Evolutionary conservation across 1,140 invertebrate species (phyloP).

Genomic region (Bombus sibiricus): DNA sequence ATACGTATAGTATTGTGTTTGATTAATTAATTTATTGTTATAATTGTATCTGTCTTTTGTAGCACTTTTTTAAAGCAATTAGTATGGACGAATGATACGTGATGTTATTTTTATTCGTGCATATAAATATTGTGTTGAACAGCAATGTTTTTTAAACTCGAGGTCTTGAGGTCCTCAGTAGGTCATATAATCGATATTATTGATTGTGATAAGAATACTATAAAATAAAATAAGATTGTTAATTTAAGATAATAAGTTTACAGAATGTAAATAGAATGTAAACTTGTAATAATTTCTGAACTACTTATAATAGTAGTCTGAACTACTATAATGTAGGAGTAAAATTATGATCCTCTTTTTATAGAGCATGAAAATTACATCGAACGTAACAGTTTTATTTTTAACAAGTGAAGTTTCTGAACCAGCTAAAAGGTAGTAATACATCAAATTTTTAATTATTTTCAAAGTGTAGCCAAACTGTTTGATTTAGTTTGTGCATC

Average conservation of each 20-base stretch:
- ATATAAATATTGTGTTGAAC: neutral
- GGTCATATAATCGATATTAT: neutral
- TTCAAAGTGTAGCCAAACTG: neutral
- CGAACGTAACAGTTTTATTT: neutral
- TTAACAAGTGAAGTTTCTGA: neutral
- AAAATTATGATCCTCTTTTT: neutral
- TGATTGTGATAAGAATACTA: neutral
- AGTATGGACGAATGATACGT: neutral
- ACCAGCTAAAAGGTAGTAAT: neutral
- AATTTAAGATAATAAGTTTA: neutral
- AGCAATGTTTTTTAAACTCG: conserved; percentile 2
- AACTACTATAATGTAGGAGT: neutral
- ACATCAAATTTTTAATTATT: neutral
- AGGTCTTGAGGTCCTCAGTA: neutral
- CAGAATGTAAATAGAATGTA: neutral
- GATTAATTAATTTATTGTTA: too few species aligned
- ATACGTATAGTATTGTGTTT: too few species aligned
- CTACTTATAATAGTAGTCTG: neutral
- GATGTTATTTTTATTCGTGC: neutral
- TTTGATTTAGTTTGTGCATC: neutral
- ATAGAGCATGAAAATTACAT: neutral
- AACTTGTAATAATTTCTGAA: neutral
- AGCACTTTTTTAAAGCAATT: neutral
- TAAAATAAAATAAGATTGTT: neutral
- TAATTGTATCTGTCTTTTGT: neutral